Evolutionary conservation across 2,113 vertebrate genomes (phyloP).

Genomic region (Aspidoscelis tigris): DNA sequence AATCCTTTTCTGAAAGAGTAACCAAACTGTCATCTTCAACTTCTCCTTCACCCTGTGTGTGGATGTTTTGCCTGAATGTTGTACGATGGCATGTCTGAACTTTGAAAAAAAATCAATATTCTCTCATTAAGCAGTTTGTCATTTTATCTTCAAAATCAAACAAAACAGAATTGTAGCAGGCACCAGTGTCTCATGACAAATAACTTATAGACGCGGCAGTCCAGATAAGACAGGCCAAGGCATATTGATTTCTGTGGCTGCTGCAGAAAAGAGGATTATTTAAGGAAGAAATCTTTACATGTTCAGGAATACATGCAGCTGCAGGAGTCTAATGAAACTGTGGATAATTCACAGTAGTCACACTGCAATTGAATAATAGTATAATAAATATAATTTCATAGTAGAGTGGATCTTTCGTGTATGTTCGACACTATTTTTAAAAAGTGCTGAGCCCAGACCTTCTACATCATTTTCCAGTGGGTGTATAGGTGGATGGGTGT

Average conservation of each 20-base stretch:
- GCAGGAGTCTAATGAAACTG: conserved; percentile 57
- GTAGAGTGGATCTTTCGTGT: conserved; percentile 66
- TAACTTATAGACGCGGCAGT: conserved; percentile 43
- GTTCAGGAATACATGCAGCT: conserved; percentile 44
- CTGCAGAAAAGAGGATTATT: conserved; percentile 41
- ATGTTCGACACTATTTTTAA: conserved; percentile 61
- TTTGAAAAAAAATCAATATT: conserved; percentile 7
- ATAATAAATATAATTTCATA: conserved; percentile 42
- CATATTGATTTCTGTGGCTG: conserved; percentile 46
- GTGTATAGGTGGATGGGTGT: neutral
- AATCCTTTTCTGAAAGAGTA: no score
- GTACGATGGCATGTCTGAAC: conserved; percentile 18
- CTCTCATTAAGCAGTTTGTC: conserved; percentile 34
- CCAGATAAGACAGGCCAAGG: conserved; percentile 31
- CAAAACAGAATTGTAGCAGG: conserved; percentile 23
- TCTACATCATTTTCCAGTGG: neutral
- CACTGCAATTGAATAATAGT: conserved; percentile 18
- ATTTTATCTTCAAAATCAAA: conserved; percentile 48
- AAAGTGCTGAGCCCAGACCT: neutral
- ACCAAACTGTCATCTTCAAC: neutral
- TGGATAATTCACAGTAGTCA: conserved; percentile 23
- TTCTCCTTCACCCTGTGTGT: neutral
- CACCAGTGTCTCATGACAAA: conserved; percentile 34
- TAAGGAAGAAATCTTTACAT: conserved; percentile 37
- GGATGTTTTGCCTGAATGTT: conserved; percentile 18